Conservation (phyloP, 2,797 vertebrate species). For the Parauchenoglanis ngamensis region DNA sequence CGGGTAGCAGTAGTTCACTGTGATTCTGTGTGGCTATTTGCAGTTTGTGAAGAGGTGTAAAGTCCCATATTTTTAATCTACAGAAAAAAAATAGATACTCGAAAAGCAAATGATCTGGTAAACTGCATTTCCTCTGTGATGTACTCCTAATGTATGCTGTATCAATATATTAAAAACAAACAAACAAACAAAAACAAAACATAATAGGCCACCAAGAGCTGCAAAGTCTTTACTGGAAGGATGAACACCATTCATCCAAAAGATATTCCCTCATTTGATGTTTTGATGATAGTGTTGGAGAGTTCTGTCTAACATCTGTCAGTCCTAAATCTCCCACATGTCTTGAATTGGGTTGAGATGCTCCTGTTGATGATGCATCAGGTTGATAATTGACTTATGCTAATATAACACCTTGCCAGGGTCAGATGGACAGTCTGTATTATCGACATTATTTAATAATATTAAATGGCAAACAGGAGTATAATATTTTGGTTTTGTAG, state of each 20-base stretch:
- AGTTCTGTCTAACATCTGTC: background rate
- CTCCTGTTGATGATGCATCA: background rate
- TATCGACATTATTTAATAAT: background rate
- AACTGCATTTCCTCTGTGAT: background rate
- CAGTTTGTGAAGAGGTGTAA: conserved; percentile 3
- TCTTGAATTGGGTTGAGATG: background rate
- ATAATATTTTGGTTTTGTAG: background rate
- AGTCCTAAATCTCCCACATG: background rate
- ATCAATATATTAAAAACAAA: background rate
- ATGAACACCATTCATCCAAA: background rate
- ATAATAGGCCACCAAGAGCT: background rate
- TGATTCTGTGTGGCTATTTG: background rate
- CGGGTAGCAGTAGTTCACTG: background rate
- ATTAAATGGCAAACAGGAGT: background rate
- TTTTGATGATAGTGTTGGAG: background rate
- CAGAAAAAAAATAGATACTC: background rate
- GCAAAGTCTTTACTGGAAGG: background rate
- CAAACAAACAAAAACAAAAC: background rate
- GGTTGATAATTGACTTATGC: background rate
- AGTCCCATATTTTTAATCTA: background rate
- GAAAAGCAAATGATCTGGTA: background rate
- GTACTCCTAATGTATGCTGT: background rate
- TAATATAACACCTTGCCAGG: background rate
- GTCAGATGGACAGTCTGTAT: background rate
- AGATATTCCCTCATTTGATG: background rate